Evolutionary conservation across 2,113 vertebrate species (phyloP).

Genomic region (Patagioenas fasciata): DNA sequence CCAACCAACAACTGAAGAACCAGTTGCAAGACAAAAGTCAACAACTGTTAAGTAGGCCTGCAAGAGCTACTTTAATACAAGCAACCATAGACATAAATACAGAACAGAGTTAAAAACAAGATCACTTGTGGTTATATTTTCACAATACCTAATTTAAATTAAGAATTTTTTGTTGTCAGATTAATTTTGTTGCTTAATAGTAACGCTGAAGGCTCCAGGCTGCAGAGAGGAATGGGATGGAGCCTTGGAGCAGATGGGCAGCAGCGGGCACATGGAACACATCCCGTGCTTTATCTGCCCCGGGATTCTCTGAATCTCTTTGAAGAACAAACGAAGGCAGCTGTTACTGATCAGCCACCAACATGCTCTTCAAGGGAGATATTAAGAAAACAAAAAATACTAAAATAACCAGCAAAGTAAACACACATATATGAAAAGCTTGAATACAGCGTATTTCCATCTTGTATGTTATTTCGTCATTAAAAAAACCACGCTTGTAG

Average conservation of each 20-base stretch:
- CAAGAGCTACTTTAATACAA: background rate
- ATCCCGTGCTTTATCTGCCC: background rate
- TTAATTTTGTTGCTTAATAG: background rate
- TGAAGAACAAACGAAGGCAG: conserved; percentile 32
- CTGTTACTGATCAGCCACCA: conserved; percentile 15
- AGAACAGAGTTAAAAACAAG: background rate
- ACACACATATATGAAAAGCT: background rate
- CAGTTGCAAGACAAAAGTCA: background rate
- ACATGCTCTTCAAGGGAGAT: background rate
- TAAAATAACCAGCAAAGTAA: background rate
- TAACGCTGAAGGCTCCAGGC: background rate
- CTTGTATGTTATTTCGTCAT: background rate
- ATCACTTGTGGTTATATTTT: background rate
- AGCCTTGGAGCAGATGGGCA: background rate
- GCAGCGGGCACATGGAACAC: background rate
- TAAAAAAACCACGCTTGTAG: background rate
- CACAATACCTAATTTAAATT: background rate
- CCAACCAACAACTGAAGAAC: background rate
- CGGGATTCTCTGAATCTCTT: background rate
- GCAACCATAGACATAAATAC: background rate
- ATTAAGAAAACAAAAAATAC: background rate
- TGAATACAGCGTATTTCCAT: background rate
- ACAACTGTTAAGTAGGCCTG: background rate
- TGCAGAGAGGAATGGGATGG: background rate
- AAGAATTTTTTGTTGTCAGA: background rate